phyloP scores from a whole-genome alignment of 1,140 invertebrate species.

The Bathynomus jamesi region DNA sequence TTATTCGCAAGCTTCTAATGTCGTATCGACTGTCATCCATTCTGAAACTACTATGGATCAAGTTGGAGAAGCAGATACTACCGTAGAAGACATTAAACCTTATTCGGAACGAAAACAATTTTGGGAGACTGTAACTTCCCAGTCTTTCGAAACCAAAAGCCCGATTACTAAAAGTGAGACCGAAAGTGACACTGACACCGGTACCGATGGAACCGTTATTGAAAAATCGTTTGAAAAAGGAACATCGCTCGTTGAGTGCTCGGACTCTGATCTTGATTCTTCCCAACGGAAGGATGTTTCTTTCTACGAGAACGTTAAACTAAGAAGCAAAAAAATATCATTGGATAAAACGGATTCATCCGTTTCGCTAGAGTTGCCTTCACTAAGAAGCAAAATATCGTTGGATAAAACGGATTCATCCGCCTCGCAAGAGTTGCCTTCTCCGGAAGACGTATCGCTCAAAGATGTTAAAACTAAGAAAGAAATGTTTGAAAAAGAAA shows the following conservation, averaged over 20 bases:
- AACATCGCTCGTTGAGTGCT: conserved; percentile 27
- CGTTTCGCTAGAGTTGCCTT: conserved; percentile 14
- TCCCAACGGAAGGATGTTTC: conserved; percentile 38
- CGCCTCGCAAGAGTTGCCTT: conserved; percentile 14
- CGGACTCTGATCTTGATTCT: conserved; percentile 42
- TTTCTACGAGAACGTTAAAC: conserved; percentile 47
- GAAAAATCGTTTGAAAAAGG: conserved; percentile 13
- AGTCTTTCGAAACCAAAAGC: conserved; percentile 30
- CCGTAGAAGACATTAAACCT: conserved; percentile 32
- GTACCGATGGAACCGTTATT: conserved; percentile 22
- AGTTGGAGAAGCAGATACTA: conserved; percentile 10
- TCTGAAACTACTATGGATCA: conserved; percentile 10
- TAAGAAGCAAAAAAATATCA: conserved; percentile 20
- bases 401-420: conserved; percentile 9
- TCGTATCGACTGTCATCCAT: conserved; percentile 22
- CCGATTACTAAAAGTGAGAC: conserved; percentile 27
- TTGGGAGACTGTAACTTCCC: conserved; percentile 34
- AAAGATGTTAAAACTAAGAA: conserved; percentile 35
- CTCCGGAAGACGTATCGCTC: conserved; percentile 34
- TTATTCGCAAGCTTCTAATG: conserved; percentile 34
- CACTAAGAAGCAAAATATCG: conserved; percentile 21
- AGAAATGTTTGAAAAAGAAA: conserved; percentile 36
- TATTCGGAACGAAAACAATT: conserved; percentile 36
- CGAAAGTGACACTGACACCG: conserved; percentile 36
- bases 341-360: conserved; percentile 8